Percentiles rank a stretch among this genome's conserved stretches.
Conservation (phyloP, 2,888 invertebrate genomes). For the Coelinius sp. region DNA sequence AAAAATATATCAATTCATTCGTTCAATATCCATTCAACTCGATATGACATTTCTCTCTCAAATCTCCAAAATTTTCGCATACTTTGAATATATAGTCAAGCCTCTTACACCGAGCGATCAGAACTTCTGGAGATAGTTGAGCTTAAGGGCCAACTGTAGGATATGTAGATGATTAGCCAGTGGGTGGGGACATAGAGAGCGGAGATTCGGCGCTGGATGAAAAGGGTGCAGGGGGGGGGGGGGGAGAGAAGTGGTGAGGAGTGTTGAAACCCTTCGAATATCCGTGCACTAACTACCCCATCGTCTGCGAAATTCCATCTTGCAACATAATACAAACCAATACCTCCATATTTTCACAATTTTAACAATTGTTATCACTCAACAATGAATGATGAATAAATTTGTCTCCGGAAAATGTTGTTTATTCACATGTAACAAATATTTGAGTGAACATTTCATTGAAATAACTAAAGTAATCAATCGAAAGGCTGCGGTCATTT, state of each 20-base stretch:
- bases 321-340: conserved; percentile 4
- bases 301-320: conserved; percentile 35
- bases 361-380: background rate
- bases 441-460: conserved; percentile 10
- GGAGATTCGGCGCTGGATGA: conserved; percentile 43
- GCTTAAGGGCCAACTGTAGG: conserved; percentile 54
- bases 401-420: background rate
- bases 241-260: conserved; percentile 8
- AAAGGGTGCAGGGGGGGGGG: background rate
- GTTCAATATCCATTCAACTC: too few species aligned
- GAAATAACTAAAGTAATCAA: conserved; percentile 24
- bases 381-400: background rate
- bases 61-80: background rate
- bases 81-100: background rate
- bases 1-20: too few species aligned
- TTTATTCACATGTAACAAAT: conserved; percentile 13
- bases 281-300: conserved; percentile 36
- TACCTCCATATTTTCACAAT: background rate
- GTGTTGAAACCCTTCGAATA: conserved; percentile 33
- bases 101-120: conserved; percentile 51
- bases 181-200: conserved; percentile 55
- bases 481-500: conserved; percentile 18
- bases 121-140: conserved; percentile 64
- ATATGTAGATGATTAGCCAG: conserved; percentile 1
- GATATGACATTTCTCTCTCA: too few species aligned